Conservation (phyloP, 1,140 invertebrate species). For the Caenorhabditis tropicalis region DNA sequence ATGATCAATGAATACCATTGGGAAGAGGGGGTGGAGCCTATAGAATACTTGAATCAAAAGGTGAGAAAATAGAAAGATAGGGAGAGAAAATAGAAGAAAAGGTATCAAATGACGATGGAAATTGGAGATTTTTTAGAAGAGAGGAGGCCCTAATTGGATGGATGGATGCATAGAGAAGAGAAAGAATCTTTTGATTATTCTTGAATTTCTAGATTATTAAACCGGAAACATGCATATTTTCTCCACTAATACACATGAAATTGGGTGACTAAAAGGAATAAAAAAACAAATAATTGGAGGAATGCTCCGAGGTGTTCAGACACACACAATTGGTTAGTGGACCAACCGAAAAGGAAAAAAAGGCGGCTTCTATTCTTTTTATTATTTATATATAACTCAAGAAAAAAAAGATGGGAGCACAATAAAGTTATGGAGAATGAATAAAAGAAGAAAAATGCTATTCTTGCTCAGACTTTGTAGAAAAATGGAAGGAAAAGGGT, state of each 20-base stretch:
- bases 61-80: background rate
- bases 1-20: slow-evolving; percentile 27
- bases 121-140: background rate
- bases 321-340: slow-evolving; percentile 31
- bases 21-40: slow-evolving; percentile 10
- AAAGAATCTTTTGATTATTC: background rate
- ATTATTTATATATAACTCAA: slow-evolving; percentile 40
- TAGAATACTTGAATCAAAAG: background rate
- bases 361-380: background rate
- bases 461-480: background rate
- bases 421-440: background rate
- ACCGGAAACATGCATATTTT: background rate
- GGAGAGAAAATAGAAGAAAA: background rate
- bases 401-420: background rate
- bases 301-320: background rate
- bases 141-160: background rate
- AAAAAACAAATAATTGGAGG: background rate
- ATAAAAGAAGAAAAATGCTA: background rate
- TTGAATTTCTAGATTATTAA: background rate
- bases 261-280: background rate
- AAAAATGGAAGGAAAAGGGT: background rate
- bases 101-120: background rate
- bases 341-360: background rate
- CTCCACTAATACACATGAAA: background rate
- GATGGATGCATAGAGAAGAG: background rate